Percentiles rank a stretch among this genome's conserved stretches.
These are phyloP conservation scores for Mythimna lalbum DNA, from an alignment of 2,888 invertebrate species.

Conservation along the genomic window DNA sequence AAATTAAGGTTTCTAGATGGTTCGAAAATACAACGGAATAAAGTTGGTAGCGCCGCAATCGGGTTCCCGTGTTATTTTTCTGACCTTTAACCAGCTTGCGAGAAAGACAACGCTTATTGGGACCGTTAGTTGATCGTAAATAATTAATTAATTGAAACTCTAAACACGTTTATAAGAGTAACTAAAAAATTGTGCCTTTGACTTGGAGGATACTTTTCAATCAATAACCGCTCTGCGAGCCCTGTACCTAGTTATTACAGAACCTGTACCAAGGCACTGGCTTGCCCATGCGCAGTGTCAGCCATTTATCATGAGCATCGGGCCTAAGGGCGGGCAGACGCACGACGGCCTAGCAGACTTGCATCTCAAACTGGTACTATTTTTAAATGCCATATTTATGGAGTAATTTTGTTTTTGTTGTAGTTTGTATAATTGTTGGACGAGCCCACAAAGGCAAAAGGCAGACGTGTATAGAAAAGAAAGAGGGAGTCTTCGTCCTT, in stretches of 20 bases:
- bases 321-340: constrained; percentile 61
- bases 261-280: constrained; percentile 6
- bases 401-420: background rate
- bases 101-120: too few relatives aligned
- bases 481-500: too few relatives aligned
- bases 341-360: constrained; percentile 52
- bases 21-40: too few relatives aligned
- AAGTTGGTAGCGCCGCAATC: too few relatives aligned
- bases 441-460: too few relatives aligned
- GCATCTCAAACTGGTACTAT: constrained; percentile 56
- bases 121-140: too few relatives aligned
- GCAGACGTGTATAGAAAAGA: too few relatives aligned
- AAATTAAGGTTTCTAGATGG: too few relatives aligned
- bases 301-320: constrained; percentile 63
- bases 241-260: constrained; percentile 5
- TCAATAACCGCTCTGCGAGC: constrained; percentile 26
- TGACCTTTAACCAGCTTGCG: too few relatives aligned
- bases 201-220: constrained; percentile 20
- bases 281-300: constrained; percentile 21
- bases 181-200: background rate
- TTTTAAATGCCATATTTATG: constrained; percentile 44
- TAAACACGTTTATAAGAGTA: background rate
- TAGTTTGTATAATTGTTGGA: background rate
- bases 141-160: background rate
- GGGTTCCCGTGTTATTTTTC: too few relatives aligned